Evolutionary conservation across 1,140 invertebrate species (phyloP), one percentile per base, ranked within the genome.

Genomic region (Drosophila subobscura): DNA sequence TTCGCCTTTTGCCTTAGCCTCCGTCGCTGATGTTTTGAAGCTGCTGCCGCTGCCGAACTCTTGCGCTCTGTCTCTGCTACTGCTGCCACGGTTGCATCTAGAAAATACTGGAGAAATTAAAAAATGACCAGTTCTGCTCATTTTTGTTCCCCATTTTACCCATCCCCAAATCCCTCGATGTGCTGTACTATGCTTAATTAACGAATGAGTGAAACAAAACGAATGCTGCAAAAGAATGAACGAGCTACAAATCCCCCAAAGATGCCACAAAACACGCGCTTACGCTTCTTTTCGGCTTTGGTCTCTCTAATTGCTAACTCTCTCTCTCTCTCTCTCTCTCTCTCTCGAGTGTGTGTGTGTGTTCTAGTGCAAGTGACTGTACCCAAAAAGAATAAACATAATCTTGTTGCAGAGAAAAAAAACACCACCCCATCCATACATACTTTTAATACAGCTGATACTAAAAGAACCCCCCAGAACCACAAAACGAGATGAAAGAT

Each of bases 171-270:
- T 12, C 33, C 33, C 51, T 77, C 71, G 75, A 71, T 74, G 71
- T 74, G 58, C 64, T 86, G 81, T 80, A 77, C 81, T 80, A 68
- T 77, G 81, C 81, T 85, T 85, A 86, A 85, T 85, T 86, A 85
- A 86, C 56, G 54, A 75, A 75, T 49, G 49, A 51, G 64, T 4
- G 29, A 65, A 45, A 52, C 53, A 58, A 71, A 56, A 40, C 65
- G 47, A 71, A 60, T 46, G 61, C 61, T 71, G 55, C 44, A 57
- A 57, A 65, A 40, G 49, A 46, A 72, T 75, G 45, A 66, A 70
- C 58, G 46, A 64, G 60, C 37, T 41, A 78, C 51, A 70, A 84
- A 68, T 65, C 72, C 76, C 49, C 46, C 59, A 61, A 75, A 71
- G 81, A 86, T 66, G 72, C 72, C 52, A 67, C 59, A 51, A 75